Evolutionary conservation across 1,140 invertebrate genomes (phyloP), one percentile per base, ranked within the genome.

Genomic region (Zaprionus tsacasi): DNA sequence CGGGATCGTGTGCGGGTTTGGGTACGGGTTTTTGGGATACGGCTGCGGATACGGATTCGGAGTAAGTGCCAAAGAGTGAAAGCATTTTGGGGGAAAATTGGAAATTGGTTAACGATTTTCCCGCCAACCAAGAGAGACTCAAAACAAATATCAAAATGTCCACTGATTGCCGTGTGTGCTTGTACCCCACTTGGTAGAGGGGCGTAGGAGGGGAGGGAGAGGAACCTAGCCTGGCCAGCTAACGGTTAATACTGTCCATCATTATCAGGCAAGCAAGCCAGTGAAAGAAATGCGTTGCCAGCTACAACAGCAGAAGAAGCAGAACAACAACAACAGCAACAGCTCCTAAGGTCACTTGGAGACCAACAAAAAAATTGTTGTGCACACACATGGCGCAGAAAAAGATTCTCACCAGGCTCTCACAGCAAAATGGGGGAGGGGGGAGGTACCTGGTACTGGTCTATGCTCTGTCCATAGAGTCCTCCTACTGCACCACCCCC

Each of bases 181-280:
- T 55, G 79, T 68, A 50, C 61, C 43, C 55, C 54, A 76, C 33
- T 43, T 33, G 58, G 63, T 48, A 45, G 63, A 60, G 45, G n/a
- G 3, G 10, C 1, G 17, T 4, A 0, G 45, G 45, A 50, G 0
- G 8, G 21, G 21, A 21, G 21, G 21, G 21, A 2, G 21, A 21
- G 21, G 21, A 2, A 2, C 21, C 8, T 17, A 25, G 45, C 8
- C 45, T 45, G 64, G 64, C 64, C 66, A 76, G 69, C 85, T 91
- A 91, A 91, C 88, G 88, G 88, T 91, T 91, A 91, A 91, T 85
- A 88, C 88, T 85, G 88, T 91, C 88, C 83, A 91, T 91, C 88
- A 91, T 91, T 91, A 91, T 91, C 80, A 83, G 70, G 75, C 75
- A 67, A 67, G 66, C 68, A 64, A 64, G 74, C 70, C 70, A 76